Base-by-base conservation (phyloP, 2,888 invertebrate species). In the Yponomeuta plumbellus region DNA sequence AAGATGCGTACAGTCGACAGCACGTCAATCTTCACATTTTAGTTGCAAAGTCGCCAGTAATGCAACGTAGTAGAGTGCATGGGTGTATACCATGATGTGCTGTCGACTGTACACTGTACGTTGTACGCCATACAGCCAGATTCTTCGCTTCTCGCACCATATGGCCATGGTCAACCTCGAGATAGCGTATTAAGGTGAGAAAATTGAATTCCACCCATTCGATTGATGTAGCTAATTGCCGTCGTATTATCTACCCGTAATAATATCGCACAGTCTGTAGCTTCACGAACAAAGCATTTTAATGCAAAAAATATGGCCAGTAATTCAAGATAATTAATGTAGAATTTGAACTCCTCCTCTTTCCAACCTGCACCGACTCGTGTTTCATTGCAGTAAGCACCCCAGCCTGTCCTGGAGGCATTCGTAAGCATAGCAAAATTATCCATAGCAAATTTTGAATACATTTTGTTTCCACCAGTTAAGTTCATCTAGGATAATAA, bases 191-290 rank as follows among this genome's bases (percentile, higher is more conserved):
- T 58, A 52, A 67, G 23, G 20, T 64, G 64, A 3, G 64, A 52
- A 23, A 22, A 61, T 39, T 39, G 39, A 8, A 39, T 39, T 8
- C 39, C 59, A 20, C 61, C 61, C 64, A 64, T 64, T 4, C 64
- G 22, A 64, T 64, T 64, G 22, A 64, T n/a, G 34, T 64, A 64
- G 22, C 56, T 57, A 11, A 64, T 66, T 4, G 66, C 64, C 1
- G 66, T 67, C 17, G 66, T 67, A 21, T 67, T 67, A 40, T 67
- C 67, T 2, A 67, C 23, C 1, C 64, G 64, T n/a, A 67, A 40
- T 58, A 67, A 59, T 64, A 67, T 67, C n/a, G 56, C 40, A 59
- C 67, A 64, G 59, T 67, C 39, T 20, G 13, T 2, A 11, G 17
- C 21, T 21, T 67, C 20, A 22, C 2, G n/a, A n/a, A 52, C 67